These are phyloP conservation scores for Colossoma macropomum DNA, from an alignment of 2,113 vertebrate species.

Conservation along the genomic window DNA sequence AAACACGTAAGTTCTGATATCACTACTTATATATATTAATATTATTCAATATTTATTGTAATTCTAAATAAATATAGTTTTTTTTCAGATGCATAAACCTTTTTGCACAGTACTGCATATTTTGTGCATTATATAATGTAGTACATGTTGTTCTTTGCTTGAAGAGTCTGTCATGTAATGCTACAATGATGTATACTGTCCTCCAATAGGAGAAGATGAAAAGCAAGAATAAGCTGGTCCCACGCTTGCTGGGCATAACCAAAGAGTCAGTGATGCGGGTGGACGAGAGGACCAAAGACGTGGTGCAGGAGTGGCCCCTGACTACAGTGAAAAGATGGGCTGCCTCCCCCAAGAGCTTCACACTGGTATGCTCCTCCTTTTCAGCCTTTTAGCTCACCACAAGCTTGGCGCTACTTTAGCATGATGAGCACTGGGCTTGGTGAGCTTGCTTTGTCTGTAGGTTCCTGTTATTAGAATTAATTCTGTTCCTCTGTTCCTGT, in stretches of 20 bases:
- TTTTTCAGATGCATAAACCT: too few relatives aligned
- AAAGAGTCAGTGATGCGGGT: constrained; percentile 99
- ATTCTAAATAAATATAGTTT: too few relatives aligned
- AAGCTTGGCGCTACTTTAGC: neutral
- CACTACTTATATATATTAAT: too few relatives aligned
- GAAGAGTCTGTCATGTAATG: constrained; percentile 32
- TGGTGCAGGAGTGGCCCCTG: constrained; percentile 97
- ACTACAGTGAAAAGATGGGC: constrained; percentile 99
- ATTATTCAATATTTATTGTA: too few relatives aligned
- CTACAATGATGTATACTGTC: constrained; percentile 48
- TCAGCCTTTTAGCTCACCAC: neutral
- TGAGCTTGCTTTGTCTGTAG: neutral
- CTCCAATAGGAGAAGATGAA: constrained; percentile 96
- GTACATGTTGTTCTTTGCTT: constrained; percentile 6
- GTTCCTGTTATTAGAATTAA: neutral
- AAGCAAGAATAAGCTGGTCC: constrained; percentile 97
- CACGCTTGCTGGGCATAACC: constrained; percentile 94
- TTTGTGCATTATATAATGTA: neutral
- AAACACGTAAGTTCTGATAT: too few relatives aligned
- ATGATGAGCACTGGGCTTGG: too few relatives aligned
- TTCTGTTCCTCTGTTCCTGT: neutral
- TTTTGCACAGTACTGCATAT: too few relatives aligned
- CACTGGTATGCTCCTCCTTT: constrained; percentile 83
- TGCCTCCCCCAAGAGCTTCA: constrained; percentile 98
- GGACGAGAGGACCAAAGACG: constrained; percentile 98